phyloP scores from a whole-genome alignment of 1,140 invertebrate genomes.

The Acromyrmex charruanus region DNA sequence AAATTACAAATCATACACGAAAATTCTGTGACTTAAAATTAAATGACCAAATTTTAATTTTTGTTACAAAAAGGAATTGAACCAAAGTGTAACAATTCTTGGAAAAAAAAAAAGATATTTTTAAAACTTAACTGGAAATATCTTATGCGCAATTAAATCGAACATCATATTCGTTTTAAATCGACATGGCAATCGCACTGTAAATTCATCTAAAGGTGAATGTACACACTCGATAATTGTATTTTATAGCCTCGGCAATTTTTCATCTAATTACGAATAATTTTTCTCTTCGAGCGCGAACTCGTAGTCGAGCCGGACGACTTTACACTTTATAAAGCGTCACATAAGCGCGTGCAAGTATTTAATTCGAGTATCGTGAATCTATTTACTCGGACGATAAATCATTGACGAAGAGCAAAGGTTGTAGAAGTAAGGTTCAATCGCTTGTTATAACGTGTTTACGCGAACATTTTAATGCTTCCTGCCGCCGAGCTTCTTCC shows the following conservation, averaged over 20 bases:
- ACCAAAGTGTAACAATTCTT: not conserved
- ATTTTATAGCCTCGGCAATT: slow-evolving; percentile 52
- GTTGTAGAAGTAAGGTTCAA: slow-evolving; percentile 29
- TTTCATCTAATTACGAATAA: slow-evolving; percentile 23
- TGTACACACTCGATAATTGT: slow-evolving; percentile 27
- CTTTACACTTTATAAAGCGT: slow-evolving; percentile 55
- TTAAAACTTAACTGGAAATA: not conserved
- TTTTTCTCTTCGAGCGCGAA: slow-evolving; percentile 6
- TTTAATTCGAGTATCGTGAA: slow-evolving; percentile 17
- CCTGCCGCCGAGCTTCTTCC: slow-evolving; percentile 47
- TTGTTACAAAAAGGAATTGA: not conserved
- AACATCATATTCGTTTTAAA: slow-evolving; percentile 3
- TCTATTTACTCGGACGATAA: slow-evolving; percentile 13
- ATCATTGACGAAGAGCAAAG: not conserved
- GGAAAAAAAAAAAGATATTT: too few relatives aligned
- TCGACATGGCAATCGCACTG: slow-evolving; percentile 30
- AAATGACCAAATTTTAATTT: not conserved
- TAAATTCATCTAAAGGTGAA: slow-evolving; percentile 42
- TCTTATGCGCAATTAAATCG: slow-evolving; percentile 2
- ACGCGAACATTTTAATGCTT: slow-evolving; percentile 6
- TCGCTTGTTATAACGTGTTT: slow-evolving; percentile 17
- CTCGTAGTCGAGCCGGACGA: slow-evolving; percentile 31
- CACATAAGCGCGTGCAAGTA: slow-evolving; percentile 53
- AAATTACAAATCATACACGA: not conserved
- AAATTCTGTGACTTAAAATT: not conserved